A percentile compares a stretch with the other conserved stretches of the same genome.
Conservation (phyloP, 2,797 vertebrate species). For the Parauchenoglanis ngamensis region DNA sequence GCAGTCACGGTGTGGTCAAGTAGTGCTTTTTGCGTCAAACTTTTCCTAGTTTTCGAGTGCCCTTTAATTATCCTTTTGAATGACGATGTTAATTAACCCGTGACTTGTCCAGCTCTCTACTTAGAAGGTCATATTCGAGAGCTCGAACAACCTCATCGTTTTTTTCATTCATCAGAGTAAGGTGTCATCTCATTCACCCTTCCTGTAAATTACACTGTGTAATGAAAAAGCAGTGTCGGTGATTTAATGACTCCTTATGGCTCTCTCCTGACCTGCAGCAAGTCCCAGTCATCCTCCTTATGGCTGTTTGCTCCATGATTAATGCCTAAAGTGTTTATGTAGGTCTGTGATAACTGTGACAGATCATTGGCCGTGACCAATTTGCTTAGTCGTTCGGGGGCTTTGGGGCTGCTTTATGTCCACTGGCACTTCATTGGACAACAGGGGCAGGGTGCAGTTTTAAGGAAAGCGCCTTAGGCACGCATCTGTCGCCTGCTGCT, state of each 20-base stretch:
- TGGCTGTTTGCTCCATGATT: slow-evolving; percentile 45
- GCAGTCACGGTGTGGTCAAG: neutral
- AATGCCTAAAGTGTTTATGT: slow-evolving; percentile 47
- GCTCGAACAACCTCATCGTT: neutral
- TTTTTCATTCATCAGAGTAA: slow-evolving; percentile 24
- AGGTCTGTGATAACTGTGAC: slow-evolving; percentile 38
- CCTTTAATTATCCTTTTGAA: slow-evolving; percentile 5
- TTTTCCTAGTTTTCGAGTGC: neutral
- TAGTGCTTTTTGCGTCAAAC: neutral
- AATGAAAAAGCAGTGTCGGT: slow-evolving; percentile 51
- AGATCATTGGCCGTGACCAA: slow-evolving; percentile 56
- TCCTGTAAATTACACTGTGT: slow-evolving; percentile 42
- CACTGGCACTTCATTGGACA: slow-evolving; percentile 29
- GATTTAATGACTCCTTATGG: slow-evolving; percentile 44
- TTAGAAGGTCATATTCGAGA: neutral
- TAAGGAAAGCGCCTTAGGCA: slow-evolving; percentile 26
- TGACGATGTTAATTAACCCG: slow-evolving; percentile 3
- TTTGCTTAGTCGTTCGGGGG: slow-evolving; percentile 47
- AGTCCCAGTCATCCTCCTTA: slow-evolving; percentile 40
- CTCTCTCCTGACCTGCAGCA: slow-evolving; percentile 46
- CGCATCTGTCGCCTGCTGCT: slow-evolving; percentile 22
- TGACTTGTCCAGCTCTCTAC: slow-evolving; percentile 14
- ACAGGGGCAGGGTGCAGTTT: slow-evolving; percentile 24
- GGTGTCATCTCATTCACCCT: slow-evolving; percentile 40
- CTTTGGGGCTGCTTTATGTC: slow-evolving; percentile 22